These are phyloP conservation scores for Anseranas semipalmata DNA, from an alignment of 2,113 vertebrate species.

Conservation along the genomic window DNA sequence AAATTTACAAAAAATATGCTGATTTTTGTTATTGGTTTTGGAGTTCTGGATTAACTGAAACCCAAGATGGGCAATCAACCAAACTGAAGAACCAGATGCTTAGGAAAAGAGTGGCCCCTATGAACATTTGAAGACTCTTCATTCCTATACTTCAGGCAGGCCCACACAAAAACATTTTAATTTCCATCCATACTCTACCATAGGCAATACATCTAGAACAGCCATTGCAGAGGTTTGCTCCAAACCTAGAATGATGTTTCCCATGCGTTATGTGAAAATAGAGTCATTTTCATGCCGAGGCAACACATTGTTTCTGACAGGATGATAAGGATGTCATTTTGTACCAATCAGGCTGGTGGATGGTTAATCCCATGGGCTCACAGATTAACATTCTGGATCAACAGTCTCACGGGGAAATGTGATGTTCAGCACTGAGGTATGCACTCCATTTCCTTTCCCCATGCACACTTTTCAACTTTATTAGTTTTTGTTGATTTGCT, in stretches of 20 bases:
- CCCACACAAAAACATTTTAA: neutral
- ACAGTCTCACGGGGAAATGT: neutral
- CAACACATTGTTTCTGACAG: neutral
- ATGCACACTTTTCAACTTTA: neutral
- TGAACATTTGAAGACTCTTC: neutral
- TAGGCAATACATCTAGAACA: fast-evolving
- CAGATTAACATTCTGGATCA: neutral
- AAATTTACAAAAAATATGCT: neutral
- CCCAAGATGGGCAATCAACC: neutral
- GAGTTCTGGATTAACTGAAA: neutral
- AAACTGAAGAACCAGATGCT: neutral
- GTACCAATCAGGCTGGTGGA: neutral
- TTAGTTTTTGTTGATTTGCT: neutral
- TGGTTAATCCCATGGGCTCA: neutral
- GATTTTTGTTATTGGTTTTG: neutral
- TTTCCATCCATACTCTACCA: neutral
- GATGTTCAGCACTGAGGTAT: neutral
- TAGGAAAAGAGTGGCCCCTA: neutral
- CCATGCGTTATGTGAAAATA: neutral
- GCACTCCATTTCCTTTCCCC: neutral
- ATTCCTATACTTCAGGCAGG: neutral
- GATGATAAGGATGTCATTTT: neutral
- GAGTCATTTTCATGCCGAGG: neutral
- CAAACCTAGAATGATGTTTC: neutral
- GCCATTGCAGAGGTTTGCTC: neutral